Percentiles rank a stretch among this genome's conserved stretches.
phyloP scores from a whole-genome alignment of 1,140 invertebrate species.

The Drosophila lacteicornis region DNA sequence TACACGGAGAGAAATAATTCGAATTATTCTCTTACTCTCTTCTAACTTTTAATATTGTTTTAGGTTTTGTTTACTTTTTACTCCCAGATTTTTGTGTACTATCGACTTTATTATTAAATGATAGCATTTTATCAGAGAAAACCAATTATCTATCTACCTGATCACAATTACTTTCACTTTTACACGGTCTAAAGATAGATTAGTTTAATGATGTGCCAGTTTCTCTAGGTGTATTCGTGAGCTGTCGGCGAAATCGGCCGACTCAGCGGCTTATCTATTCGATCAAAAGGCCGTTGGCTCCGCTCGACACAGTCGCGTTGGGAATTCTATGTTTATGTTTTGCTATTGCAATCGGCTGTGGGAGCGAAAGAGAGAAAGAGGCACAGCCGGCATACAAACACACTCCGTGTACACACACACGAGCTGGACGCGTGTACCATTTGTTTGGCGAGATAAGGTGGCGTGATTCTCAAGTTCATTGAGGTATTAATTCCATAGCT shows the following conservation, averaged over 20 bases:
- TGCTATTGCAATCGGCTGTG: constrained; percentile 30
- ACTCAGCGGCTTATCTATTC: constrained; percentile 28
- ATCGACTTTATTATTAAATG: background rate
- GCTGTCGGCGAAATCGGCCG: constrained; percentile 28
- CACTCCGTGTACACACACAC: constrained; percentile 30
- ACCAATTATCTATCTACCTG: no score
- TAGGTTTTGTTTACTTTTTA: background rate
- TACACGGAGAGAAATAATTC: constrained; percentile 2
- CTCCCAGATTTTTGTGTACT: background rate
- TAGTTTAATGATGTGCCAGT: background rate
- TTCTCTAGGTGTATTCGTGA: constrained; percentile 9
- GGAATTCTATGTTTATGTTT: constrained; percentile 59
- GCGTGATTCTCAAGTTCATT: constrained; percentile 84
- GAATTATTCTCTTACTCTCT: background rate
- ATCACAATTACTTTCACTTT: constrained; percentile 5
- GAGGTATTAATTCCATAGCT: constrained; percentile 61
- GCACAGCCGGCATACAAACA: constrained; percentile 22
- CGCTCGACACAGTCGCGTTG: constrained; percentile 18
- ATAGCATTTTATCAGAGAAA: no score
- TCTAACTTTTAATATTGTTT: no score
- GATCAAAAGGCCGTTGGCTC: constrained; percentile 42
- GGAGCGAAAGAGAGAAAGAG: constrained; percentile 15
- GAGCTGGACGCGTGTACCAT: constrained; percentile 67
- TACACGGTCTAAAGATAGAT: background rate
- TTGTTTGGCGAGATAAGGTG: constrained; percentile 79